These are phyloP conservation scores for Metaphire vulgaris DNA, from an alignment of 1,140 invertebrate species.

Conservation along the genomic window DNA sequence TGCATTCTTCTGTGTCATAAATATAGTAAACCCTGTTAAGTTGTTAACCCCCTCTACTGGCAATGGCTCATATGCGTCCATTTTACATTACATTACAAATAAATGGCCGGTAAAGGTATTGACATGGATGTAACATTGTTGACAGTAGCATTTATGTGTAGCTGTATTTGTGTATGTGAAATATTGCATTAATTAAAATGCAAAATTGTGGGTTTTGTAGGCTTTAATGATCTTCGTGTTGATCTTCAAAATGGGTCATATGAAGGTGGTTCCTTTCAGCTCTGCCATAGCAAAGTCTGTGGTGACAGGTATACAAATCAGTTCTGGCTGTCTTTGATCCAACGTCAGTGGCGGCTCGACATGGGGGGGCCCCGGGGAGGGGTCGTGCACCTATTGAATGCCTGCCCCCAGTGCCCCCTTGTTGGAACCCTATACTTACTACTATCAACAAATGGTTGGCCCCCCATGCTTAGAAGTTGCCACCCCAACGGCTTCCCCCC, in stretches of 20 bases:
- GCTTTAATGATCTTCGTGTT: not conserved
- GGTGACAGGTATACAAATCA: slow-evolving; percentile 64
- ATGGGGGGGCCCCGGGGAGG: too few species aligned
- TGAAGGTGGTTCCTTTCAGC: slow-evolving; percentile 6
- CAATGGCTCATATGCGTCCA: not conserved
- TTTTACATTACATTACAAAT: not conserved
- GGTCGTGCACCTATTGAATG: not conserved
- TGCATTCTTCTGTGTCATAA: too few species aligned
- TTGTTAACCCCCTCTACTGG: too few species aligned
- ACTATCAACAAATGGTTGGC: not conserved
- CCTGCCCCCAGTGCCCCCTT: too few species aligned
- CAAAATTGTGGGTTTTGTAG: not conserved
- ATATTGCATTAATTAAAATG: not conserved
- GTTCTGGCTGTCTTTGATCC: too few species aligned
- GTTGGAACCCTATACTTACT: too few species aligned
- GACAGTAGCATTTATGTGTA: not conserved
- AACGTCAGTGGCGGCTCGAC: too few species aligned
- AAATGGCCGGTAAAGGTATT: not conserved
- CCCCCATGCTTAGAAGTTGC: not conserved
- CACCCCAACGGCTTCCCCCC: too few species aligned
- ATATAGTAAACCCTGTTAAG: too few species aligned
- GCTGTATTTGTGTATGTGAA: not conserved
- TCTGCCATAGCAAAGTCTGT: slow-evolving; percentile 65
- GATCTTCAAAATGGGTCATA: not conserved
- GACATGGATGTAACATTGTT: not conserved